Percentiles rank a stretch among this genome's conserved stretches.
phyloP scores from a whole-genome alignment of 2,113 vertebrate species.

The Perognathus longimembris region DNA sequence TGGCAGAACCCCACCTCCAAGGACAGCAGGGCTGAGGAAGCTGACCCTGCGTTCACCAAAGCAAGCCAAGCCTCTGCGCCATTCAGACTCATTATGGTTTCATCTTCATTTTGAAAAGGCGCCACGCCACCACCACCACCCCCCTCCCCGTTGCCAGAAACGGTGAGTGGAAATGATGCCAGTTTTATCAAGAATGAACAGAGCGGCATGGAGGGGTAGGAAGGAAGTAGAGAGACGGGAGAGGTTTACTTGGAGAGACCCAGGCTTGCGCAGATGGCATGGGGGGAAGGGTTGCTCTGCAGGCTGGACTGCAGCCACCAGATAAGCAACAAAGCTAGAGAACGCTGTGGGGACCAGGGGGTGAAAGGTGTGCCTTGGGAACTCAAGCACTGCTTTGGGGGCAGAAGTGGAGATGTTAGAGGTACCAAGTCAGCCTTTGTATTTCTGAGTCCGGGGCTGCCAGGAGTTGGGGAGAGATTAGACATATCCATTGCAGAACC shows the following conservation, averaged over 20 bases:
- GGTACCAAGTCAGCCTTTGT: background rate
- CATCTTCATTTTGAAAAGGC: background rate
- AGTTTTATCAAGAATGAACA: background rate
- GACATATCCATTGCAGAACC: background rate
- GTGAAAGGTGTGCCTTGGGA: no score
- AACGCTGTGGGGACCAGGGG: background rate
- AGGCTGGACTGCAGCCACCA: background rate
- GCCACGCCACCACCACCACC: no score
- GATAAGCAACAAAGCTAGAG: background rate
- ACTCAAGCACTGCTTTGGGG: background rate
- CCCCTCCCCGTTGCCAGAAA: background rate
- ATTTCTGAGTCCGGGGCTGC: background rate
- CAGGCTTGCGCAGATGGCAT: accelerated
- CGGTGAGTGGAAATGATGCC: background rate
- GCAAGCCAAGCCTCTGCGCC: background rate
- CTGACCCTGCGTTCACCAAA: no score
- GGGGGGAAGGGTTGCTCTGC: background rate
- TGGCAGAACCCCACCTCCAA: background rate
- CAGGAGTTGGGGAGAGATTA: background rate
- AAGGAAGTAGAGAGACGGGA: accelerated
- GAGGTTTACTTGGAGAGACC: background rate
- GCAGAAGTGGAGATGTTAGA: background rate
- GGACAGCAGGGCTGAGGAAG: no score
- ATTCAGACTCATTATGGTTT: no score
- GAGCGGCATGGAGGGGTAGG: background rate